Evolutionary conservation across 2,888 invertebrate genomes (phyloP).

Genomic region (Melikaiella ostensackeni): DNA sequence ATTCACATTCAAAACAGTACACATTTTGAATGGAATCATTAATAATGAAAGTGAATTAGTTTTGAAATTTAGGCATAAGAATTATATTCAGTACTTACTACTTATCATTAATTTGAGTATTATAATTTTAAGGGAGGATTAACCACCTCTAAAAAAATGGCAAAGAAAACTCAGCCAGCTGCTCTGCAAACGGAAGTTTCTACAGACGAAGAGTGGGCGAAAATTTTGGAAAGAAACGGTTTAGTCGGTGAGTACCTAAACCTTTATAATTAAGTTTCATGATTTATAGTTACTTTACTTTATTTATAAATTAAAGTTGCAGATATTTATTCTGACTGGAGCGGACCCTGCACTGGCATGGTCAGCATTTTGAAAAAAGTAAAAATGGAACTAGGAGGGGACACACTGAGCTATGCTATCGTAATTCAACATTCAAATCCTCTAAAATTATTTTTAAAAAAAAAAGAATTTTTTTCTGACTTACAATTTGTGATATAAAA

Average conservation of each 20-base stretch:
- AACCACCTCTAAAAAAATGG: slow-evolving; percentile 77
- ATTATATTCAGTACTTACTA: too few species aligned
- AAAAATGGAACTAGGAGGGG: slow-evolving; percentile 93
- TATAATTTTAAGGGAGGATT: slow-evolving; percentile 62
- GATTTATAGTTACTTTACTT: slow-evolving; percentile 12
- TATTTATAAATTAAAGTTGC: slow-evolving; percentile 81
- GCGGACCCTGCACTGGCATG: slow-evolving; percentile 94
- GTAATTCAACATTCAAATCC: slow-evolving; percentile 79
- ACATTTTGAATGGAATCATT: too few species aligned
- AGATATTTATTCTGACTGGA: slow-evolving; percentile 97
- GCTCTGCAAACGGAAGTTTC: slow-evolving; percentile 89
- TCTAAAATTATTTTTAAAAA: slow-evolving; percentile 1
- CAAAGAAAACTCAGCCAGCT: slow-evolving; percentile 87
- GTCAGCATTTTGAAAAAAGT: slow-evolving; percentile 90
- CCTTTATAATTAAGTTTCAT: slow-evolving; percentile 12
- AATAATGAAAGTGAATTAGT: too few species aligned
- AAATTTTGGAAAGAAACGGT: slow-evolving; percentile 86
- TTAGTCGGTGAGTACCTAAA: slow-evolving; percentile 78
- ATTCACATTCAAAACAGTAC: too few species aligned
- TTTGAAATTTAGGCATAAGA: too few species aligned
- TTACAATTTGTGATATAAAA: neutral
- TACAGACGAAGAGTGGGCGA: slow-evolving; percentile 91
- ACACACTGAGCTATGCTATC: slow-evolving; percentile 88
- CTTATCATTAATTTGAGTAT: too few species aligned
- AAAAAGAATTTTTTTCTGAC: neutral